Conservation (phyloP, 1,140 invertebrate genomes). For the Drosophila simulans region DNA sequence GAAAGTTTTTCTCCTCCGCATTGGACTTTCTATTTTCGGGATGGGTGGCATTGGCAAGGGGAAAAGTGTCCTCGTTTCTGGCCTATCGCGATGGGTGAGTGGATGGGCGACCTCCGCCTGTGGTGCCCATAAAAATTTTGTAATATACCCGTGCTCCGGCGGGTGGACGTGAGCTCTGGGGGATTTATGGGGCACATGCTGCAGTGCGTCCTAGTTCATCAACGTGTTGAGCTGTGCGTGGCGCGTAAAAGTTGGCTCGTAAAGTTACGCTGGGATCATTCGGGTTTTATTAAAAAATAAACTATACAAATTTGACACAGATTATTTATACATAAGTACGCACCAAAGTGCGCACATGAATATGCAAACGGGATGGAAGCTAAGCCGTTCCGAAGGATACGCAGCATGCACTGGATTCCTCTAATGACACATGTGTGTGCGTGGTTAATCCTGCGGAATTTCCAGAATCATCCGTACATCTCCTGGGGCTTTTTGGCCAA, state of each 20-base stretch:
- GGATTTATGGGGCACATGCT: constrained; percentile 61
- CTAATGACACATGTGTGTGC: constrained; percentile 17
- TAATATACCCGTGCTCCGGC: constrained; percentile 52
- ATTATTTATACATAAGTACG: constrained; percentile 67
- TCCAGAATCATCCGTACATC: constrained; percentile 1
- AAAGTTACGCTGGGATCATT: constrained; percentile 69
- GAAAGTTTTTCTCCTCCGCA: not conserved
- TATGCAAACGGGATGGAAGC: constrained; percentile 47
- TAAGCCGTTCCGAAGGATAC: constrained; percentile 12
- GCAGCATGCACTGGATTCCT: constrained; percentile 30
- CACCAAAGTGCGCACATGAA: constrained; percentile 38
- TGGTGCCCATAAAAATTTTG: constrained; percentile 63
- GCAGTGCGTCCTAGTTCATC: constrained; percentile 55
- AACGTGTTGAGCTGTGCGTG: constrained; percentile 66
- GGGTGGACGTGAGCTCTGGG: constrained; percentile 44
- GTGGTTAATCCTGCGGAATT: not conserved
- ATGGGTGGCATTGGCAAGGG: not conserved
- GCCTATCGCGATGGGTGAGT: constrained; percentile 16
- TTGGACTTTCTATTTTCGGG: not conserved
- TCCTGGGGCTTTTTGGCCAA: constrained; percentile 8
- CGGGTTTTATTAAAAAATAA: constrained; percentile 79
- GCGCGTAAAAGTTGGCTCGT: constrained; percentile 68
- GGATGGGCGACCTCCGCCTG: constrained; percentile 27
- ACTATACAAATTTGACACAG: constrained; percentile 81
- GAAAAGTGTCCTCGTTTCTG: constrained; percentile 20